Percentiles rank a stretch among this genome's conserved stretches.
These are phyloP conservation scores for Verasper variegatus DNA, from an alignment of 2,113 vertebrate species.

Conservation along the genomic window DNA sequence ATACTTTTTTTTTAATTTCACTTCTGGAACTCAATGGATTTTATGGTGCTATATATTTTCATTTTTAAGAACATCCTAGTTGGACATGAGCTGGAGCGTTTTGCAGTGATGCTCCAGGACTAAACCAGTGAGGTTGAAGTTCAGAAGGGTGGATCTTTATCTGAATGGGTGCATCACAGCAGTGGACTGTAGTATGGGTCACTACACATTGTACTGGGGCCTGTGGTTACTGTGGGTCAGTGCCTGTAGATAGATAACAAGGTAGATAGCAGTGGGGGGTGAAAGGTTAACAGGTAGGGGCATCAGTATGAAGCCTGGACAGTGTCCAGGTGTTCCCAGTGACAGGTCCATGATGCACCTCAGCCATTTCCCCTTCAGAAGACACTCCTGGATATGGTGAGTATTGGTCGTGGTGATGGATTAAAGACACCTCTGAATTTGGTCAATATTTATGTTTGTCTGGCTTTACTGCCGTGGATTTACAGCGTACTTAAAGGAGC, in stretches of 20 bases:
- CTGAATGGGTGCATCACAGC: constrained; percentile 46
- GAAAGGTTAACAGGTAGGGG: constrained; percentile 42
- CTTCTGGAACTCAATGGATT: constrained; percentile 60
- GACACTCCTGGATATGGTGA: constrained; percentile 99
- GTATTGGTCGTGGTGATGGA: constrained; percentile 50
- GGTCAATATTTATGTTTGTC: background rate
- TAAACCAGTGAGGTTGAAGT: constrained; percentile 46
- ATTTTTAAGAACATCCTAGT: constrained; percentile 35
- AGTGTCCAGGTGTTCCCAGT: constrained; percentile 82
- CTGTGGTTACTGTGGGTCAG: constrained; percentile 8
- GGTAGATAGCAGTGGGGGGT: constrained; percentile 26
- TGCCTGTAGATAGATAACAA: constrained; percentile 48
- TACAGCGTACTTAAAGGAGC: background rate
- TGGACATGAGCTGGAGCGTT: background rate
- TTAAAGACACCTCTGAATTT: background rate
- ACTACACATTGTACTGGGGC: constrained; percentile 6
- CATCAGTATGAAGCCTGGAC: constrained; percentile 79
- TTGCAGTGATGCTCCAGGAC: constrained; percentile 43
- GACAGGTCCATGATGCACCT: constrained; percentile 93
- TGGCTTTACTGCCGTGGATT: background rate
- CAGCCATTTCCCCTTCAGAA: constrained; percentile 94
- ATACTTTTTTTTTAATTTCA: constrained; percentile 32
- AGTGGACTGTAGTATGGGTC: constrained; percentile 60
- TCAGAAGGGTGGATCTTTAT: constrained; percentile 30
- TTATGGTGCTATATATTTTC: constrained; percentile 46